phyloP scores from a whole-genome alignment of 35 echinoderm and acorn worm genomes.

The Apostichopus japonicus region DNA sequence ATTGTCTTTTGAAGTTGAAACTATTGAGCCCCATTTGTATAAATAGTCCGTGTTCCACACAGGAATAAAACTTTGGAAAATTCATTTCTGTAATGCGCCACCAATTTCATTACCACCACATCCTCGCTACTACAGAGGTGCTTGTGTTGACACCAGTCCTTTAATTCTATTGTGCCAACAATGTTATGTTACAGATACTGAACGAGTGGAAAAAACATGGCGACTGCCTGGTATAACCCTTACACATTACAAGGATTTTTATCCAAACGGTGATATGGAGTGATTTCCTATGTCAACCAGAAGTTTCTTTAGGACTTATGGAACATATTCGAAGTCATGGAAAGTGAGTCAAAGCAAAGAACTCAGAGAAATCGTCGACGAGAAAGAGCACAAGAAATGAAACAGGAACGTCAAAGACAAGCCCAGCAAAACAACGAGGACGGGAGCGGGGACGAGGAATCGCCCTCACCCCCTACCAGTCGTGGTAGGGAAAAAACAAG shows the following conservation, averaged over 20 bases:
- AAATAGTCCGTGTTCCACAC: too few species aligned
- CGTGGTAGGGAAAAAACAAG: constrained; percentile 42
- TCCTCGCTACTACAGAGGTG: not conserved
- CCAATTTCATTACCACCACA: not conserved
- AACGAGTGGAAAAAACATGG: constrained; percentile 44
- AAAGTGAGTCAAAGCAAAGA: constrained; percentile 63
- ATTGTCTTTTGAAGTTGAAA: too few species aligned
- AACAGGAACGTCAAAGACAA: constrained; percentile 57
- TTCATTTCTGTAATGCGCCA: not conserved
- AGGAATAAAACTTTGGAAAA: too few species aligned
- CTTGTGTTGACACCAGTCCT: not conserved
- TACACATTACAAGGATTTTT: constrained; percentile 28
- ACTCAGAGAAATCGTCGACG: constrained; percentile 58
- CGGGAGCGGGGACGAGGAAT: constrained; percentile 49
- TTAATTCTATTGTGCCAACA: constrained; percentile 50
- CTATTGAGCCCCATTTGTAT: too few species aligned
- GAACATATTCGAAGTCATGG: constrained; percentile 51
- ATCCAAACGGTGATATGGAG: constrained; percentile 21
- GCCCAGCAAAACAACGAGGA: constrained; percentile 59
- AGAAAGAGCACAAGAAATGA: constrained; percentile 65
- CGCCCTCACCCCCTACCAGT: constrained; percentile 37
- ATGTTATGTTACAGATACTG: constrained; percentile 4
- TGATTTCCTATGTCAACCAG: constrained; percentile 9
- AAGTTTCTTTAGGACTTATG: constrained; percentile 35
- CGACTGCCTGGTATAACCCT: not conserved